Evolutionary conservation across 2,797 vertebrate species (phyloP), one percentile per base, ranked within the genome.

Genomic region (Fistularia commersonii): DNA sequence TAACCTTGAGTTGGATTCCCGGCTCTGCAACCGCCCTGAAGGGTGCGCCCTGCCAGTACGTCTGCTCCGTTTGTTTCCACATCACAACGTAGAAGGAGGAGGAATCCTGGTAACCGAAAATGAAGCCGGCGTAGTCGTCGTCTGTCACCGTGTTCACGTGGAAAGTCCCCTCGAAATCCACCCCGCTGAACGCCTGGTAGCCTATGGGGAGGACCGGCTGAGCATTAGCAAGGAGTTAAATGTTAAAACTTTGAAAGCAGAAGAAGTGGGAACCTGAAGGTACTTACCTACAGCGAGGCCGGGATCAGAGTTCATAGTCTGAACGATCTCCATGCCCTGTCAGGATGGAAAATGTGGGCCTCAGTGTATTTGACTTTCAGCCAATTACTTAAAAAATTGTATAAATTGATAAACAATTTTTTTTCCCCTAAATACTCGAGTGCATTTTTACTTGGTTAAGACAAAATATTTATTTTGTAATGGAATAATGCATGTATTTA

Each of bases 1-100:
- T 11, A 11, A 15, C 9, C 94, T 99, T 99, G 11, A 99, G 93
- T 63, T 99, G 97, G 82, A 99, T 98, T 61, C 97, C 97, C 0
- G 97, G 97, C 54, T 99, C 96, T 8, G 97, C 97, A 0, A 99
- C 96, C 0, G 97, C 97, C 63, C 97, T 88, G 87, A 99, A 99
- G 0, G 97, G 97, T 0, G 95, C 93, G 0, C 96, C 95, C 79
- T 99, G 97, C 97, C 97, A 99, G 77, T 99, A 99, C 0, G 96
- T 99, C 84, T 99, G 97, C 33, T 99, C 96, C 0, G 97, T 99
- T 85, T 99, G 97, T 71, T 99, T 99, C 97, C 97, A 99, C 97
- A 98, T 99, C 48, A 98, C 96, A 64, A 97, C 97, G 0, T 99
- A 99, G 86, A 99, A 99, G 59, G 96, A 98, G 40, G 94, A 97